Percentiles rank a stretch among this genome's conserved stretches.
phyloP scores from a whole-genome alignment of 2,113 vertebrate species.

The Callopanchax toddi region DNA sequence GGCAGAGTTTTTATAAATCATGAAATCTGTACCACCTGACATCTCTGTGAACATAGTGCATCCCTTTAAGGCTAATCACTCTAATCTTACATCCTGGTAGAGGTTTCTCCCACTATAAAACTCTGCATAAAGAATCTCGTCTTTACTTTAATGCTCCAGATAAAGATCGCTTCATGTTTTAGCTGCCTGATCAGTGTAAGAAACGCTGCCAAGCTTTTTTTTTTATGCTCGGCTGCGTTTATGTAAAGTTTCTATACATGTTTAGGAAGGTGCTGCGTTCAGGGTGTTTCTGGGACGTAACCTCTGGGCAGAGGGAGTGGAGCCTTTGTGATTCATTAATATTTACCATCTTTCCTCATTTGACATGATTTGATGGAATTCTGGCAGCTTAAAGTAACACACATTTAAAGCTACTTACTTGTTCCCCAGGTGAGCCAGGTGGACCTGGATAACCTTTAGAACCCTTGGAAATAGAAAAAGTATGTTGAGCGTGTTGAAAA shows the following conservation, averaged over 20 bases:
- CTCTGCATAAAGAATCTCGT: background rate
- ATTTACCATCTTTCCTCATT: background rate
- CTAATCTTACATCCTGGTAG: no score
- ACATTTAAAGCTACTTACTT: slow-evolving; percentile 77
- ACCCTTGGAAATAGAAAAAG: slow-evolving; percentile 80
- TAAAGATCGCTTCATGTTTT: background rate
- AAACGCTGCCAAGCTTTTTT: background rate
- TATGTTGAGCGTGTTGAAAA: slow-evolving; percentile 1
- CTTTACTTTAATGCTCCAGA: background rate
- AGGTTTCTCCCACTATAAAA: no score
- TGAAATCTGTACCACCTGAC: background rate
- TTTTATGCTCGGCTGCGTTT: background rate
- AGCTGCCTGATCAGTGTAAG: background rate
- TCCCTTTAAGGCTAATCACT: background rate
- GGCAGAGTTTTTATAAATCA: no score
- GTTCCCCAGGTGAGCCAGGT: slow-evolving; percentile 85
- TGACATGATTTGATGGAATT: background rate
- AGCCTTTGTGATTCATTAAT: background rate
- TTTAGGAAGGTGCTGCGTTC: background rate
- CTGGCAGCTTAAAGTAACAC: background rate
- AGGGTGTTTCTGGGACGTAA: background rate
- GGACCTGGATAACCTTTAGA: slow-evolving; percentile 87
- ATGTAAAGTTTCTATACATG: background rate
- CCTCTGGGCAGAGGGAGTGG: background rate
- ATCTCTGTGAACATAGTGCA: background rate